Conservation (phyloP, 2,113 vertebrate genomes). For the Gracilinanus agilis region DNA sequence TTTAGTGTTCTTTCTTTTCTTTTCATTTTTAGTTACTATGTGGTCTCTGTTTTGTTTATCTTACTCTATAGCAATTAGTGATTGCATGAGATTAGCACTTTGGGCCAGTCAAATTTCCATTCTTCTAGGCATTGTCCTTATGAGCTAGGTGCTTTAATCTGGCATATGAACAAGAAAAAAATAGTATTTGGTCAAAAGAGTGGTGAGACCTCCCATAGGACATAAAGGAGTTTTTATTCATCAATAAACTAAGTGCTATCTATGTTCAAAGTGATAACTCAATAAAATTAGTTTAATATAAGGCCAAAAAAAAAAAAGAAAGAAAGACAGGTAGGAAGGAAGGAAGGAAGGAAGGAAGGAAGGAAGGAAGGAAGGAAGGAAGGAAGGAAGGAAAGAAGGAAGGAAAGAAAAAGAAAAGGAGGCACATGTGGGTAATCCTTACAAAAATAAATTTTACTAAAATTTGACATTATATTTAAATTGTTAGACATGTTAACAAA, state of each 20-base stretch:
- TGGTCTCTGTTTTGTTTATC: not conserved
- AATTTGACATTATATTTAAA: not conserved
- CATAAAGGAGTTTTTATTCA: not conserved
- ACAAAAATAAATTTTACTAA: not conserved
- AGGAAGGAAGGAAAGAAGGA: too few species aligned
- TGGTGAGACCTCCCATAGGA: not conserved
- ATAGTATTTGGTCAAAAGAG: not conserved
- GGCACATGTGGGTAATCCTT: not conserved
- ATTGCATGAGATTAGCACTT: not conserved
- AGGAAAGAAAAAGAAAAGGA: not conserved
- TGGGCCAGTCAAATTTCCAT: accelerated
- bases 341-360: too few species aligned
- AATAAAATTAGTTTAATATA: not conserved
- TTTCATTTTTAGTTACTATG: not conserved
- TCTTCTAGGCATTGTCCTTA: not conserved
- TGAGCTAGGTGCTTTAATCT: not conserved
- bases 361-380: too few species aligned
- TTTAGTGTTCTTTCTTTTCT: not conserved
- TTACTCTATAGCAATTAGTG: not conserved
- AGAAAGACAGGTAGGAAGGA: too few species aligned
- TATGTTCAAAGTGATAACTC: not conserved
- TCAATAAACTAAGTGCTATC: not conserved
- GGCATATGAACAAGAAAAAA: not conserved
- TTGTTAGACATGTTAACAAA: not conserved
- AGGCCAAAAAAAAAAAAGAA: too few species aligned